Conservation (phyloP, 2,113 vertebrate genomes). For the Panthera uncia region DNA sequence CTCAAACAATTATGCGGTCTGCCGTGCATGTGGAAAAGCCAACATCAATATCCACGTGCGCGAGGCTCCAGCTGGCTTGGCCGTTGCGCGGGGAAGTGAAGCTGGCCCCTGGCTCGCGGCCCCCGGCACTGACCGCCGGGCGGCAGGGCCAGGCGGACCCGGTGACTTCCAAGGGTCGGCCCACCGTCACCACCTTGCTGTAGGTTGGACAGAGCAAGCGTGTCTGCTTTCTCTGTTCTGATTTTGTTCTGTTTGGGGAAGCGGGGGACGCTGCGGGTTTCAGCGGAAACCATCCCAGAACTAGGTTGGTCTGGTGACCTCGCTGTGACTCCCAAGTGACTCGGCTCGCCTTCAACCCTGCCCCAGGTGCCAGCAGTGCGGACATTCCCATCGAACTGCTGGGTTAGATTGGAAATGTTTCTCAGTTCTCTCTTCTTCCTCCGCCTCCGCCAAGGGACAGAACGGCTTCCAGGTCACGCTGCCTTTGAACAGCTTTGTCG, state of each 20-base stretch:
- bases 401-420: rapidly evolving
- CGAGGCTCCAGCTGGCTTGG: not conserved
- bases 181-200: rapidly evolving
- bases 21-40: not conserved
- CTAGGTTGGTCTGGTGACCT: rapidly evolving
- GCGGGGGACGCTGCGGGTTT: rapidly evolving
- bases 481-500: not conserved
- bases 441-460: not conserved
- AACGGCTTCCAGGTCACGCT: rapidly evolving
- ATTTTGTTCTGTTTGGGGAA: not conserved
- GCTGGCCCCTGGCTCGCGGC: rapidly evolving
- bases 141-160: rapidly evolving
- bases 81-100: rapidly evolving
- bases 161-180: rapidly evolving
- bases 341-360: rapidly evolving
- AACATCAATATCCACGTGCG: not conserved
- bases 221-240: not conserved
- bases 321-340: not conserved
- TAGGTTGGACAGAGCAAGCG: not conserved
- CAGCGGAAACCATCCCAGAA: not conserved
- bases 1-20: not conserved
- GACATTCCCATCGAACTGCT: rapidly evolving
- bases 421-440: not conserved
- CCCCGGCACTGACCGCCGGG: rapidly evolving
- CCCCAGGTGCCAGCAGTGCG: rapidly evolving